Evolutionary conservation across 2,797 vertebrate genomes (phyloP).

Genomic region (Loris lydekkerianus): DNA sequence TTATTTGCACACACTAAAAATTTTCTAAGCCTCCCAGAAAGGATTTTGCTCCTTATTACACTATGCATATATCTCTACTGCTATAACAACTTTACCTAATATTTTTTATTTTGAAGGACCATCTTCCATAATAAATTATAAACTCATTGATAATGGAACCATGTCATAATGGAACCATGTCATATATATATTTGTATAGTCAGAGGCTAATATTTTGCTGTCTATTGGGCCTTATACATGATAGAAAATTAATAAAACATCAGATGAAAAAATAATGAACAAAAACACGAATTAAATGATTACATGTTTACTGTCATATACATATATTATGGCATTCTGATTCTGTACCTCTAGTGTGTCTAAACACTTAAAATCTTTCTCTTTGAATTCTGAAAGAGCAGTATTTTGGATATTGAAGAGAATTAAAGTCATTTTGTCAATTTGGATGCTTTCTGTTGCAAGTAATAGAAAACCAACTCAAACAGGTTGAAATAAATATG

Average conservation of each 20-base stretch:
- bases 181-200: not conserved
- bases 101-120: slow-evolving; percentile 27
- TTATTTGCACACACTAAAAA: not conserved
- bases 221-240: not conserved
- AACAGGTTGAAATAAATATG: not conserved
- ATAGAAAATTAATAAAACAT: not conserved
- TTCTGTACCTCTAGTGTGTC: not conserved
- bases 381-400: not conserved
- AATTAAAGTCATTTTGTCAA: not conserved
- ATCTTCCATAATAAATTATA: not conserved
- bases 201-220: not conserved
- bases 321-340: not conserved
- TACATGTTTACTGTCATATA: not conserved
- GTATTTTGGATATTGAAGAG: not conserved
- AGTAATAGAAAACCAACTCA: not conserved
- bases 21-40: not conserved
- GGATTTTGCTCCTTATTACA: not conserved
- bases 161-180: not conserved
- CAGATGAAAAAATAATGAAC: not conserved
- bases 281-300: not conserved
- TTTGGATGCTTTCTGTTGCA: not conserved
- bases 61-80: not conserved
- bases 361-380: not conserved
- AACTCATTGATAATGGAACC: not conserved
- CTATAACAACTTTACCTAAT: not conserved